These are phyloP conservation scores for Suillia variegata DNA, from an alignment of 2,888 invertebrate species.

Conservation along the genomic window DNA sequence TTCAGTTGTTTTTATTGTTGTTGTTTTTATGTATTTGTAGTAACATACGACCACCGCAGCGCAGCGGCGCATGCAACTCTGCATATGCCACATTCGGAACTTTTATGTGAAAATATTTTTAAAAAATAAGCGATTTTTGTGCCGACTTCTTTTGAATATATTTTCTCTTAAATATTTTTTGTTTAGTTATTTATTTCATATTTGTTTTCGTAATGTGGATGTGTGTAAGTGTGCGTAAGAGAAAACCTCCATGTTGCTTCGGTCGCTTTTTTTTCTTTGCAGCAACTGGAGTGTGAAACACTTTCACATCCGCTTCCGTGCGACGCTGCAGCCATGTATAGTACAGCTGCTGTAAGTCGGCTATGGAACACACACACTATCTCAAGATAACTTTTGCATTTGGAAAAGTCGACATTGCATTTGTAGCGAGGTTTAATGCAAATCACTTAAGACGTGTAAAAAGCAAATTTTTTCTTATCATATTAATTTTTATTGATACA, in stretches of 20 bases:
- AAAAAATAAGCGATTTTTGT: too few relatives aligned
- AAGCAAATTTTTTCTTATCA: too few relatives aligned
- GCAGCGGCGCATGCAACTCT: too few relatives aligned
- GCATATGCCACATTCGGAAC: too few relatives aligned
- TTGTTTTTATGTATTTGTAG: too few relatives aligned
- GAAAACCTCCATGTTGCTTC: constrained; percentile 29
- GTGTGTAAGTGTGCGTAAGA: too few relatives aligned
- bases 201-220: constrained; percentile 44
- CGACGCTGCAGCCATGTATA: constrained; percentile 23
- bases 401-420: background rate
- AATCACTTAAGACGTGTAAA: too few relatives aligned
- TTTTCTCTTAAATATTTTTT: too few relatives aligned
- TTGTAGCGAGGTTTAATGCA: background rate
- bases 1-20: background rate
- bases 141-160: too few relatives aligned
- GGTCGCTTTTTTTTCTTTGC: constrained; percentile 5
- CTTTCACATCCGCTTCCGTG: constrained; percentile 52
- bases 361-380: constrained; percentile 16
- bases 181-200: constrained; percentile 31
- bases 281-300: constrained; percentile 51
- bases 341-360: constrained; percentile 5
- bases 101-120: too few relatives aligned
- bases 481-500: too few relatives aligned
- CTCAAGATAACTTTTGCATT: background rate
- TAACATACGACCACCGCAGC: background rate